Conservation (phyloP, 2,113 vertebrate genomes). For the Australoheros scitulus region DNA sequence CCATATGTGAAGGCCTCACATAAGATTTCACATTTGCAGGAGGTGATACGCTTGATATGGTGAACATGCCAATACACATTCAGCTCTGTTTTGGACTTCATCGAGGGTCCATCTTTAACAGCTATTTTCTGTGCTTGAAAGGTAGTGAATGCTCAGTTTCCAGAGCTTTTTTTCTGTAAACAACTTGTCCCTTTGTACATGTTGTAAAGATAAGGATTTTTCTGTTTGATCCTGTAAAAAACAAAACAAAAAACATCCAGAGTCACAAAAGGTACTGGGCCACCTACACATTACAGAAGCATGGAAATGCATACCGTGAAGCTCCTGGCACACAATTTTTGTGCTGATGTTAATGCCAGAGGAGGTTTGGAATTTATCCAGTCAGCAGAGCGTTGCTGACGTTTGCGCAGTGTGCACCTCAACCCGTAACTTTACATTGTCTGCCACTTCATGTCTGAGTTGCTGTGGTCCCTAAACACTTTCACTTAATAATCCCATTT, state of each 20-base stretch:
- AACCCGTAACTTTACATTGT: no score
- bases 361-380: background rate
- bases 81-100: background rate
- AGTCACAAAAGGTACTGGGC: background rate
- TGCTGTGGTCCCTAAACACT: no score
- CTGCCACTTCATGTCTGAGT: no score
- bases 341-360: background rate
- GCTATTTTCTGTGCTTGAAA: background rate
- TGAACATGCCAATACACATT: background rate
- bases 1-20: conserved; percentile 8
- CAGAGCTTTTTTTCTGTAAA: background rate
- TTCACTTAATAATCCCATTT: no score
- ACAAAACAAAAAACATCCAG: background rate
- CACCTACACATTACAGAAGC: background rate
- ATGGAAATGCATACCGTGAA: no score
- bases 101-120: background rate
- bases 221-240: background rate
- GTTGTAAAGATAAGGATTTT: background rate
- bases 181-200: background rate
- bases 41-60: background rate
- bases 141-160: background rate
- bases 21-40: conserved; percentile 14
- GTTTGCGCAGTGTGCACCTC: background rate
- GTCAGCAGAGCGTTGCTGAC: no score
- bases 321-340: background rate